A percentile compares a stretch with the other conserved stretches of the same genome.
phyloP scores from a whole-genome alignment of 2,888 invertebrate genomes.

The Criorhina ranunculi region DNA sequence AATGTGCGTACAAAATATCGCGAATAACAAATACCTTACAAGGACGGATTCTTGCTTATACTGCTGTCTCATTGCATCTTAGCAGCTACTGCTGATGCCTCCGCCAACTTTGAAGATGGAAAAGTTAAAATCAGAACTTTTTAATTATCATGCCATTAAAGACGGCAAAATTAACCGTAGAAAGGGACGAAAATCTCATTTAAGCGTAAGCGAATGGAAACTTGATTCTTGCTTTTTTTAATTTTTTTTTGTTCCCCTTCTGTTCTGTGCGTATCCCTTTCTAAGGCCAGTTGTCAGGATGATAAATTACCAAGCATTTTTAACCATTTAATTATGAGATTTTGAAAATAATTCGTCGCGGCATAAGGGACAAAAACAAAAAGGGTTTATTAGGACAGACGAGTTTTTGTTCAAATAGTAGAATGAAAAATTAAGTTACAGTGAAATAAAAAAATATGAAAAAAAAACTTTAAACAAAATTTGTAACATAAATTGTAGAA shows the following conservation, averaged over 20 bases:
- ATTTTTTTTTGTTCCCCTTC: not conserved
- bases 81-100: not conserved
- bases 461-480: too few species aligned
- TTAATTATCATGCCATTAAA: slow-evolving; percentile 27
- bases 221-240: not conserved
- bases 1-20: not conserved
- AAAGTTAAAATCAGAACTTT: slow-evolving; percentile 38
- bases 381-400: not conserved
- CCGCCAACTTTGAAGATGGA: not conserved
- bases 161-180: not conserved
- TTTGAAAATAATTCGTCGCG: slow-evolving; percentile 13
- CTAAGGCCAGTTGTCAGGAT: slow-evolving; percentile 5
- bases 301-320: slow-evolving; percentile 45
- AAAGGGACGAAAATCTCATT: slow-evolving; percentile 25
- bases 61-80: not conserved
- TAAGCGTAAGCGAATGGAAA: slow-evolving; percentile 12
- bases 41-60: slow-evolving; percentile 1
- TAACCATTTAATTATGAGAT: slow-evolving; percentile 29
- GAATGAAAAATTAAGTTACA: not conserved
- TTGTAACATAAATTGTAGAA: too few species aligned
- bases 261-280: not conserved
- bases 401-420: not conserved
- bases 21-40: not conserved
- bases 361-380: not conserved
- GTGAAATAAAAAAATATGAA: not conserved